Conservation (phyloP, 35 echinoderm and acorn worm species). For the Eucidaris tribuloides region DNA sequence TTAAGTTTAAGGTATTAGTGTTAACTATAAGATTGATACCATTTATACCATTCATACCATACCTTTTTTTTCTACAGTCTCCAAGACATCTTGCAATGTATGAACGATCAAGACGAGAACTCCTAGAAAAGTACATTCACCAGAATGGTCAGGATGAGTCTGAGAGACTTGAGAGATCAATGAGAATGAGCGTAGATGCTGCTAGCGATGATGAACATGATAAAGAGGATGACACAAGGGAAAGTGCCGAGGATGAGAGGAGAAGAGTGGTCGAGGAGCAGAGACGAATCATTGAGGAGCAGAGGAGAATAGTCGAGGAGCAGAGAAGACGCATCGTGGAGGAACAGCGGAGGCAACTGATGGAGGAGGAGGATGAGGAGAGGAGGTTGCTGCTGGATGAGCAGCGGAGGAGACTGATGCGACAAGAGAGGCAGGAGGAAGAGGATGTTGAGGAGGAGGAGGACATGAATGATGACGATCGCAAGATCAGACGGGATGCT, state of each 20-base stretch:
- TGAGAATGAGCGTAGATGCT: slow-evolving; percentile 11
- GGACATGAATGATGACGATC: slow-evolving; percentile 1
- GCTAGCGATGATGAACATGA: slow-evolving; percentile 9
- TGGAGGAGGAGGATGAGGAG: slow-evolving; percentile 31
- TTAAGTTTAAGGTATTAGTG: too few relatives aligned
- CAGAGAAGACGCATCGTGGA: not conserved
- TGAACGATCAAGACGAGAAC: slow-evolving; percentile 3
- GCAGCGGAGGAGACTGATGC: not conserved
- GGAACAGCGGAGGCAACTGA: not conserved
- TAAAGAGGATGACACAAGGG: not conserved
- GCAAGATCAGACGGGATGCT: not conserved
- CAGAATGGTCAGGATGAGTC: slow-evolving; percentile 13
- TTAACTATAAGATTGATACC: too few relatives aligned
- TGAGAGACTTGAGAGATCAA: not conserved
- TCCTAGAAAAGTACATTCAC: slow-evolving; percentile 8
- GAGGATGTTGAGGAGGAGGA: not conserved
- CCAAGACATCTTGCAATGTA: slow-evolving; percentile 13
- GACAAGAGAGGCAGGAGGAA: not conserved
- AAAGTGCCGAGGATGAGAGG: not conserved
- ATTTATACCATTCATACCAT: not conserved
- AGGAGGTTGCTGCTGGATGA: not conserved
- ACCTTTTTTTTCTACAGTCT: not conserved
- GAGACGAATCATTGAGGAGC: slow-evolving; percentile 17
- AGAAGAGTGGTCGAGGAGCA: slow-evolving; percentile 19
- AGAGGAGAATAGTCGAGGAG: slow-evolving; percentile 8